Evolutionary conservation across 2,888 invertebrate genomes (phyloP), one percentile per base, ranked within the genome.

Genomic region (Hirudinaria manillensis): DNA sequence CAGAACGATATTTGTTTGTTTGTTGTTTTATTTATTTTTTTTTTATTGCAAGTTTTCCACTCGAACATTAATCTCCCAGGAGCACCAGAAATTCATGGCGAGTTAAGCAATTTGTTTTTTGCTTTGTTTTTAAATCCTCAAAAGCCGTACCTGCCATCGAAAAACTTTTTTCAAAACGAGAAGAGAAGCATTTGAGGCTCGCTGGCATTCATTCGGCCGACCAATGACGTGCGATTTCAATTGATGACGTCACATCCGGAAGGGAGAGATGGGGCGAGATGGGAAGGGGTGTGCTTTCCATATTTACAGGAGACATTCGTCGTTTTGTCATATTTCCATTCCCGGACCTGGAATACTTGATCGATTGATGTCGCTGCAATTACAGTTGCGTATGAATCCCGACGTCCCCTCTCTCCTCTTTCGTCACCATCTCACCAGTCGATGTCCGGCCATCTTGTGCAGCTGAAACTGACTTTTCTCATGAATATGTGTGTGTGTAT

Each of bases 281-380:
- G 13, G 4, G n/a, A n/a, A n/a, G 61, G 61, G 24, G 13, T 4
- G 3, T 4, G 61, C 19, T 61, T 61, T 29, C 3, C 29, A 29
- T 61, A 29, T 61, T 61, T 7, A 61, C 61, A 16, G 61, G 24
- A 61, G 19, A n/a, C 21, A 10, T 61, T 61, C 24, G 24, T 61
- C 61, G 61, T 61, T 61, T 29, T 24, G 61, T 61, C 61, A 61
- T 24, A 61, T 61, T 61, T 61, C 29, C 61, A 61, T 61, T 61
- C 29, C 24, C 7, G 6, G 27, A n/a, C 24, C 24, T 29, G 61
- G 24, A 29, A 19, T 16, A 61, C 29, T 24, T 61, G 61, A 61
- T 61, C 61, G 61, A 61, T 61, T 27, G 61, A 61, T 61, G 61
- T 61, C 61, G 29, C 61, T 61, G 10, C 61, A 61, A 61, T 61